These are phyloP conservation scores for Leucoma salicis DNA, from an alignment of 2,888 invertebrate genomes.

Conservation along the genomic window DNA sequence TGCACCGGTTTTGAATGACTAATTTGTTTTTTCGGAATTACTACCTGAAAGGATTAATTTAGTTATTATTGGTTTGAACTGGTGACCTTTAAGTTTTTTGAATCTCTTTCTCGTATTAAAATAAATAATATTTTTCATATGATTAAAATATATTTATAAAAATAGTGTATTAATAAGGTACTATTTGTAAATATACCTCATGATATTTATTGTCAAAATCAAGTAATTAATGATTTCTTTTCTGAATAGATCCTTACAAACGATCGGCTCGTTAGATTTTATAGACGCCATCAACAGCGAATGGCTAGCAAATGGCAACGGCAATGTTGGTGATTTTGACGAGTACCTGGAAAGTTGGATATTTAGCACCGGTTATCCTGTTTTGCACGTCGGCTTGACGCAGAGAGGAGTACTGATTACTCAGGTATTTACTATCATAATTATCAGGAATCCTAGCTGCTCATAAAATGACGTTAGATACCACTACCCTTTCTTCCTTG, in stretches of 20 bases:
- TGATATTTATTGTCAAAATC: not conserved
- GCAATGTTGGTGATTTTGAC: slow-evolving; percentile 36
- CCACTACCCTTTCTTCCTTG: too few relatives aligned
- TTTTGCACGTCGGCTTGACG: slow-evolving; percentile 47
- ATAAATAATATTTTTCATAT: too few relatives aligned
- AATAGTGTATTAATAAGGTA: too few relatives aligned
- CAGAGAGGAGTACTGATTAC: slow-evolving; percentile 52
- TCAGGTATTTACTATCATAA: slow-evolving; percentile 49
- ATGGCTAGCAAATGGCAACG: slow-evolving; percentile 30
- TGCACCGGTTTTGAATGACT: too few relatives aligned
- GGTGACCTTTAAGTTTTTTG: too few relatives aligned
- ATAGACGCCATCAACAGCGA: slow-evolving; percentile 51
- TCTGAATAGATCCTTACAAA: slow-evolving; percentile 48
- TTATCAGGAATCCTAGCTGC: not conserved
- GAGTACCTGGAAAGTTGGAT: slow-evolving; percentile 56
- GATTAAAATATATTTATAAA: too few relatives aligned
- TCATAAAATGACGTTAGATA: too few relatives aligned
- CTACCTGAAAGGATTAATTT: too few relatives aligned
- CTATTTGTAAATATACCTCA: too few relatives aligned
- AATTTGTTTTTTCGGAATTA: too few relatives aligned
- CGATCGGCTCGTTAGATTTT: slow-evolving; percentile 47
- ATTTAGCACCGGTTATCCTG: slow-evolving; percentile 51
- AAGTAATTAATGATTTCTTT: not conserved
- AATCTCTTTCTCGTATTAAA: too few relatives aligned
- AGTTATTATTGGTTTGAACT: too few relatives aligned